Evolutionary conservation across 2,113 vertebrate genomes (phyloP), one percentile per base, ranked within the genome.

Genomic region (Polypterus bichir): DNA sequence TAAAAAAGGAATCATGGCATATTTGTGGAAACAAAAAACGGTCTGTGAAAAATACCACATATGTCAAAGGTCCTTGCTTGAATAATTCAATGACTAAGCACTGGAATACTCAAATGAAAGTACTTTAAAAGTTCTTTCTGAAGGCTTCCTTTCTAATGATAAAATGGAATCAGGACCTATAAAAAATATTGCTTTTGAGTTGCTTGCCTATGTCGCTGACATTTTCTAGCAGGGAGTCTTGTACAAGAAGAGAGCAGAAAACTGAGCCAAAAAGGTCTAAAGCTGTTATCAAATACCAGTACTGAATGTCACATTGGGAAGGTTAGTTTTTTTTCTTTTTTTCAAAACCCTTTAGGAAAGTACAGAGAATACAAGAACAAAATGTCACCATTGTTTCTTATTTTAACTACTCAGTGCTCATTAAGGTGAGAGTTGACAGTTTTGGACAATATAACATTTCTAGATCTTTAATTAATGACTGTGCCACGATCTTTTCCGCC

Each of bases 331-430:
- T 27, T 27, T 27, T 27, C 27, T 27, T 27, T 27, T 68, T 59
- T 64, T 61, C 66, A 53, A 61, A 74, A 68, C 57, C 71, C 55
- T 51, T 69, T 63, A 46, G 65, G 70, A 78, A 76, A 68, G 59
- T 65, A 58, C 4, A 66, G 62, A 66, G 71, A 71, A 75, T 76
- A 66, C 64, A 68, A 76, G 74, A 80, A 62, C 51, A 72, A 82
- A 81, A 81, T 78, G 69, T 76, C 77, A 81, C 49, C 60, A 59
- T 54, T 72, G 74, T 62, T 62, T 78, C 59, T 72, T 70, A 72
- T 72, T 78, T 79, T 57, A 48, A 66, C 58, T 74, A 53, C 67
- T 55, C 59, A 61, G 60, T 64, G 79, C 63, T 70, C 69, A 74
- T 69, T 76, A 79, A 66, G 52, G 63, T 65, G 45, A 67, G 64